Percentiles rank a stretch among this genome's conserved stretches.
Conservation (phyloP, 2,888 invertebrate species). For the Leucophora obtusa region DNA sequence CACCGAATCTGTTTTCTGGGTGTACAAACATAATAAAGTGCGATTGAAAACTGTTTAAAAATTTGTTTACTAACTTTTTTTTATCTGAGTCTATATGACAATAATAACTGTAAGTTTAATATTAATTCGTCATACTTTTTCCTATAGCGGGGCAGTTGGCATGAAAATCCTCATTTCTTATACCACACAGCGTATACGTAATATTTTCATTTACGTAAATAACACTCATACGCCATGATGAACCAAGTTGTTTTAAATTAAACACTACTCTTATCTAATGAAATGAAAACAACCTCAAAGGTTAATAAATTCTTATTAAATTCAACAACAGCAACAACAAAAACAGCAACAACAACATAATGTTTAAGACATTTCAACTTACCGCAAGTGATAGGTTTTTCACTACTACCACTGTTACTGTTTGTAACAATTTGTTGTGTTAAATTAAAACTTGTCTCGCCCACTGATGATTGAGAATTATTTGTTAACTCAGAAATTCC, state of each 20-base stretch:
- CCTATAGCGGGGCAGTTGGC: too few relatives aligned
- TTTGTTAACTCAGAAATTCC: constrained; percentile 19
- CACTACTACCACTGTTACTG: neutral
- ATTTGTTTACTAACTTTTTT: too few relatives aligned
- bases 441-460: constrained; percentile 2
- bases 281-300: neutral
- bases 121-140: too few relatives aligned
- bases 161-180: too few relatives aligned
- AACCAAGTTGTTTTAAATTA: constrained; percentile 25
- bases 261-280: neutral
- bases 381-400: constrained; percentile 65
- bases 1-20: too few relatives aligned
- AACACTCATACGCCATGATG: constrained; percentile 34
- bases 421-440: constrained; percentile 5
- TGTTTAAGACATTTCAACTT: constrained; percentile 54
- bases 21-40: too few relatives aligned
- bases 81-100: too few relatives aligned
- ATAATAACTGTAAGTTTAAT: too few relatives aligned
- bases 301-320: constrained; percentile 57
- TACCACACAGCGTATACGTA: constrained; percentile 7
- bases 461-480: constrained; percentile 18
- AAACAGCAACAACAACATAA: constrained; percentile 19
- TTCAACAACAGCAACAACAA: constrained; percentile 28
- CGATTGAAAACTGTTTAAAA: too few relatives aligned
- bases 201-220: constrained; percentile 25